Evolutionary conservation across 2,797 vertebrate species (phyloP).

Genomic region (Phalanger gymnotis): DNA sequence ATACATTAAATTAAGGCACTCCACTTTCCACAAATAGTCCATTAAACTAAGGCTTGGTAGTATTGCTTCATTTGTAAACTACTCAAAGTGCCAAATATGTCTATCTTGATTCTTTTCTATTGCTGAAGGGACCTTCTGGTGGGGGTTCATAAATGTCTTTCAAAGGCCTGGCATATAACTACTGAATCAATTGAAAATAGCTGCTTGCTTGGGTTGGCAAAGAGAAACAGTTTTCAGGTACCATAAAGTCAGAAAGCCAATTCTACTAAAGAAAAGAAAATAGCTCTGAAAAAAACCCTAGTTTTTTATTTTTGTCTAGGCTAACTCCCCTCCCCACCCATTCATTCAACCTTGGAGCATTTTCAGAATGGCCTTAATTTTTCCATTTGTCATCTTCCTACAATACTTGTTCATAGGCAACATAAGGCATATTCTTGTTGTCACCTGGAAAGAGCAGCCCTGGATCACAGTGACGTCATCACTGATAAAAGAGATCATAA

Average conservation of each 20-base stretch:
- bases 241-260: background rate
- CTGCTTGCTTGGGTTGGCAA: conserved; percentile 69
- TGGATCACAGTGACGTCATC: background rate
- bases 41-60: conserved; percentile 6
- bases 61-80: conserved; percentile 30
- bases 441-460: too few relatives aligned
- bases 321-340: too few relatives aligned
- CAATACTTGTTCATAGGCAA: background rate
- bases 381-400: background rate
- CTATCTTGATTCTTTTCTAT: conserved; percentile 16
- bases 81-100: background rate
- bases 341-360: background rate
- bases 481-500: background rate
- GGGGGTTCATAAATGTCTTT: conserved; percentile 19
- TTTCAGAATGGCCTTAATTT: conserved; percentile 22
- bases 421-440: background rate
- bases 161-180: conserved; percentile 28
- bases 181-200: conserved; percentile 47
- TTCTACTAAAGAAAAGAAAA: background rate
- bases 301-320: too few relatives aligned
- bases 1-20: background rate
- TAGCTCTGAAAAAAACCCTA: background rate
- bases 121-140: conserved; percentile 28
- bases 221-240: conserved; percentile 32
- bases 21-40: background rate